These are phyloP conservation scores for Hippocampus barbouri DNA, from an alignment of 2,113 vertebrate species.

Conservation along the genomic window DNA sequence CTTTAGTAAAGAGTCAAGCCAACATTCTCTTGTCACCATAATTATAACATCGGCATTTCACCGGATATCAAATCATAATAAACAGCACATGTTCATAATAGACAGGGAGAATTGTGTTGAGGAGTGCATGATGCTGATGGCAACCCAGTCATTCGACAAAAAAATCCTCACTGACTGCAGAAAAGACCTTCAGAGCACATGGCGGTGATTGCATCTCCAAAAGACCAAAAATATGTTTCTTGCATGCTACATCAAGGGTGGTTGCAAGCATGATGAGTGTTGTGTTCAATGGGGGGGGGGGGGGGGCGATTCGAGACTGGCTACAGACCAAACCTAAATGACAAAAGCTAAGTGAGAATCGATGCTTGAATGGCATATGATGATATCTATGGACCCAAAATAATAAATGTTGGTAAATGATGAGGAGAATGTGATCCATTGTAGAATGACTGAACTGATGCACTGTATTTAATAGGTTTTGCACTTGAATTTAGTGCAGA, in stretches of 20 bases:
- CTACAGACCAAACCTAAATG: background rate
- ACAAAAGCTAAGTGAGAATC: background rate
- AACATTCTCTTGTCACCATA: constrained; percentile 1
- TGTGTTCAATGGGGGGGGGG: background rate
- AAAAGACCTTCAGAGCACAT: background rate
- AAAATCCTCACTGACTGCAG: background rate
- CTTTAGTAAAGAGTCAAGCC: no score
- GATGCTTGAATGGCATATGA: background rate
- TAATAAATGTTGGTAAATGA: no score
- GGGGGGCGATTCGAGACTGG: background rate
- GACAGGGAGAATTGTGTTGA: background rate
- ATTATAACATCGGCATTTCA: background rate
- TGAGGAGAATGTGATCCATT: no score
- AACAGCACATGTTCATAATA: background rate
- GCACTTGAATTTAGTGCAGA: background rate
- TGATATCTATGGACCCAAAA: no score
- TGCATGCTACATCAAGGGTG: no score
- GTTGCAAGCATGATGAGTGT: background rate
- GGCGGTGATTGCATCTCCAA: background rate
- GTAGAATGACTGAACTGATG: no score
- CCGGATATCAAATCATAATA: background rate
- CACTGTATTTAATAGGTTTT: background rate
- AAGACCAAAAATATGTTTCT: background rate
- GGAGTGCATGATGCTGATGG: background rate
- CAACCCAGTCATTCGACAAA: background rate